phyloP scores from a whole-genome alignment of 2,797 vertebrate genomes.

The Brotogeris chrysoptera region DNA sequence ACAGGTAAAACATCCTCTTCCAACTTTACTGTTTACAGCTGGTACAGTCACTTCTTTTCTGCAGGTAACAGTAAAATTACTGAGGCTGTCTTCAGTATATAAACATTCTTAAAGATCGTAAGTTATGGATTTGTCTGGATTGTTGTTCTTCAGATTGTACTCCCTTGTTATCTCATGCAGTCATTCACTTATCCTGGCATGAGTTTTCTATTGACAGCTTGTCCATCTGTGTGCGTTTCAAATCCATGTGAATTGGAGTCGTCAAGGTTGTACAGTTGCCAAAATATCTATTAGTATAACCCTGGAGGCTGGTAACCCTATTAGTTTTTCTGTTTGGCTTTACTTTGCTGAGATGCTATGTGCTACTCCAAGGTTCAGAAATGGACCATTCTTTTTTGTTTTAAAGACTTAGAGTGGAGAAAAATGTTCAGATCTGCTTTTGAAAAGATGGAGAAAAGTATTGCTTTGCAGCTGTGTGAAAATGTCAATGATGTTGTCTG shows the following conservation, averaged over 20 bases:
- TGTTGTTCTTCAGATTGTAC: neutral
- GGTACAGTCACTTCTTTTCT: neutral
- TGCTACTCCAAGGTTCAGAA: neutral
- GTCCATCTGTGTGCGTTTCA: neutral
- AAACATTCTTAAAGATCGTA: neutral
- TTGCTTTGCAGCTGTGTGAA: neutral
- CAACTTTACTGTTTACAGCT: neutral
- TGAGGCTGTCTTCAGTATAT: neutral
- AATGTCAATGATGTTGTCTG: neutral
- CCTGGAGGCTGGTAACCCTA: neutral
- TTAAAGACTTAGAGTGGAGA: neutral
- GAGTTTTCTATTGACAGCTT: neutral
- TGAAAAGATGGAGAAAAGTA: neutral
- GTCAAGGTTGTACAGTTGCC: neutral
- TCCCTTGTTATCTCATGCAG: neutral
- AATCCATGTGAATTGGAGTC: neutral
- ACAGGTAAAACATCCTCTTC: neutral
- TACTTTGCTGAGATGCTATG: neutral
- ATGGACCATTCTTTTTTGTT: neutral
- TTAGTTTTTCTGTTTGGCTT: neutral
- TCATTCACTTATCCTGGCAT: neutral
- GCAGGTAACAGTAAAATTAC: neutral
- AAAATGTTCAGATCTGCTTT: neutral
- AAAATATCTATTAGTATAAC: conserved; percentile 8
- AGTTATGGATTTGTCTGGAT: fast-evolving